Evolutionary conservation across 1,140 invertebrate species (phyloP), one percentile per base, ranked within the genome.

Genomic region (Phymastichus coffea): DNA sequence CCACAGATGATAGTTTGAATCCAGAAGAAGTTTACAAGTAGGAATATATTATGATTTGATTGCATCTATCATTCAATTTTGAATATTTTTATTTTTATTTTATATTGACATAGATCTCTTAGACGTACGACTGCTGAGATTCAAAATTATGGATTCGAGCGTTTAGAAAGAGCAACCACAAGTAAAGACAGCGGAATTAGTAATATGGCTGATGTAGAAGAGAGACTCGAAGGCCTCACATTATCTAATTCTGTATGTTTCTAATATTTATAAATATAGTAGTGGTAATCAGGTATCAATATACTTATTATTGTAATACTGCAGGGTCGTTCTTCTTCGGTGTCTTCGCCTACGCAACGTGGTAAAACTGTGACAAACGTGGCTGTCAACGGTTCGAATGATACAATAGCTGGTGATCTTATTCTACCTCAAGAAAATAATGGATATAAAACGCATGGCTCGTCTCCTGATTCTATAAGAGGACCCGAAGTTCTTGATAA

Each of bases 121-220:
- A 84, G 91, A 57, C 89, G 90, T 71, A 97, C 94, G 37, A 94
- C 94, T 2, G 92, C 92, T 17, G 94, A 97, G 81, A 97, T 98
- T 74, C 91, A 94, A 69, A 93, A 90, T 78, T 93, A 93, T 66
- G 90, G 87, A 69, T 89, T 88, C 65, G 88, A 88, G 72, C 80
- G 87, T 66, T 79, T 86, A 67, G 87, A 88, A 68, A 83, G 87
- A 70, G 88, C 92, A 55, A 91, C 90, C 44, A 90, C 90, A 9
- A 93, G 91, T 33, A 92, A 94, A 77, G 92, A 94, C 71, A 92
- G 90, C 41, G 92, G 92, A 33, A 95, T 93, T 62, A 92, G 88
- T 69, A 94, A 92, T 73, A 89, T 91, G 87, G 85, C 85, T 26
- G 82, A 83, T 56, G 78, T 83, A 1, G 83, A 84, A 63, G 83